Conservation (phyloP, 2,888 invertebrate genomes). For the Callimorpha dominula region DNA sequence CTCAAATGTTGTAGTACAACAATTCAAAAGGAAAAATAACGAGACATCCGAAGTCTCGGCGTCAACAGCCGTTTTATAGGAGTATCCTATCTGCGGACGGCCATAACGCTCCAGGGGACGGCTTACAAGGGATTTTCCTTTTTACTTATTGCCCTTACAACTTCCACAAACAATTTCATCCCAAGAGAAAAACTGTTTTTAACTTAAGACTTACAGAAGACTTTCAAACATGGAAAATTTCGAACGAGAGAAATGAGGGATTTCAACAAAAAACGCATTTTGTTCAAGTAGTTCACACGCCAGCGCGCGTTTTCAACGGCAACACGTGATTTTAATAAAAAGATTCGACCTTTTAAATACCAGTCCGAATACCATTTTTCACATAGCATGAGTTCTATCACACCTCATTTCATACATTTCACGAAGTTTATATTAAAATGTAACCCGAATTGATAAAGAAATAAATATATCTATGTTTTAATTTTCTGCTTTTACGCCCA, state of each 20-base stretch:
- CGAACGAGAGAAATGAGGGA: background rate
- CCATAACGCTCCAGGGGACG: constrained; percentile 57
- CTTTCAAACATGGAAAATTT: background rate
- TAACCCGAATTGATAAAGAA: no score
- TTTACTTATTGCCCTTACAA: constrained; percentile 57
- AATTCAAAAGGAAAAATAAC: constrained; percentile 30
- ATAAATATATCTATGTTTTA: no score
- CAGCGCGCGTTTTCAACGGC: no score
- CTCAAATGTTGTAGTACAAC: constrained; percentile 24
- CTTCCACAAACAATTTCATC: constrained; percentile 57
- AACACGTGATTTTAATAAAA: no score
- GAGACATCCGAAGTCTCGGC: constrained; percentile 30
- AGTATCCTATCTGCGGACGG: constrained; percentile 53
- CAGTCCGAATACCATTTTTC: no score
- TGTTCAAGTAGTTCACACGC: no score
- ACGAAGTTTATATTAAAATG: no score
- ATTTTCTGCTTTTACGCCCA: no score
- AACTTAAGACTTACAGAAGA: constrained; percentile 7
- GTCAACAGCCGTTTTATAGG: constrained; percentile 56
- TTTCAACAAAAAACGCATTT: background rate
- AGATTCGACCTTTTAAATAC: no score
- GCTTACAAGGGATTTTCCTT: constrained; percentile 56
- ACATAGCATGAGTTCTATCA: no score
- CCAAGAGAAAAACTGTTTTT: constrained; percentile 19
- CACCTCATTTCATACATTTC: no score